Evolutionary conservation across 2,113 vertebrate species (phyloP), one percentile per base, ranked within the genome.

Genomic region (Lampris incognitus): DNA sequence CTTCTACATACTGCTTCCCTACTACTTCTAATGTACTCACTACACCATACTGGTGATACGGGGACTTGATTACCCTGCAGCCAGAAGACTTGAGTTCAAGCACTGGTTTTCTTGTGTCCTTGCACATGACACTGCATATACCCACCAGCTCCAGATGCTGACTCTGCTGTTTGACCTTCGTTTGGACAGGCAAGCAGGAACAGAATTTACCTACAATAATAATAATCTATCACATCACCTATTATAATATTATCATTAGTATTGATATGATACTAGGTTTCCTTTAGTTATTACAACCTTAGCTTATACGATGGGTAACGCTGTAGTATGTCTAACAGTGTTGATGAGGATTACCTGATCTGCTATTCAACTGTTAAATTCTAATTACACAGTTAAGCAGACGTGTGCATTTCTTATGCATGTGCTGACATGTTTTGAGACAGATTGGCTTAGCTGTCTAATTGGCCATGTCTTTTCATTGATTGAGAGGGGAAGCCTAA

Each of bases 401-500:
- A 56, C 6, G 44, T n/a, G 49, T 55, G 49, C 9, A 2, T 78
- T 51, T 71, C 10, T 79, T 10, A 59, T 41, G 36, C 24, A 6
- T 62, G 39, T n/a, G 64, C 70, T 24, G 51, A 69, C 58, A 50
- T 55, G 36, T 64, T 78, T 71, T 55, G 46, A 37, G 72, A 51
- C 61, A 68, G 67, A 68, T 84, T 66, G 67, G 54, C 52, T 84
- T 50, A 61, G 57, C 84, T 78, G 68, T 78, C 70, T 88, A 86
- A 87, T 88, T 87, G 83, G 72, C 76, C 83, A 71, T 90, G 90
- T 72, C 89, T 90, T 87, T 71, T 56, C 59, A 88, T 91, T 7
- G 79, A 89, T 86, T 76, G 61, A 3, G 40, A 56, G 66, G 56
- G 24, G 66, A 79, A 77, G 56, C 77, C 88, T 86, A 82, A 88